These are phyloP conservation scores for Chironomus tentans DNA, from an alignment of 2,888 invertebrate species.

Conservation along the genomic window DNA sequence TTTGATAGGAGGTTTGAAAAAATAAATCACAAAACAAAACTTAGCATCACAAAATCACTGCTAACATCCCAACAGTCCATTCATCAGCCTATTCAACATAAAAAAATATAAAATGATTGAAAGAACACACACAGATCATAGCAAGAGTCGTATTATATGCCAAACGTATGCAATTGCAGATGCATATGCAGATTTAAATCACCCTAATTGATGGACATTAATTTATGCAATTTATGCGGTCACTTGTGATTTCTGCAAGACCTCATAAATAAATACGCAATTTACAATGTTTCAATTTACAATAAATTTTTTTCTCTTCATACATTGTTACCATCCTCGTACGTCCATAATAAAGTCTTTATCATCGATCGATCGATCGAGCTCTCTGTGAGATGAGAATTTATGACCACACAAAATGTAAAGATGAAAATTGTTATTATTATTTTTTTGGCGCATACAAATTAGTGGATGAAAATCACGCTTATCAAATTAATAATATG, in stretches of 20 bases:
- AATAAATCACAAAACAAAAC: too few relatives aligned
- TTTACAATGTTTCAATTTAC: background rate
- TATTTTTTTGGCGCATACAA: background rate
- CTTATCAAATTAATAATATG: slow-evolving; percentile 13
- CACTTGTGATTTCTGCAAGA: background rate
- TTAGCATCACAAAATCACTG: too few relatives aligned
- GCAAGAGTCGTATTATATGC: background rate
- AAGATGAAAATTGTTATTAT: background rate
- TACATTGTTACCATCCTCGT: background rate
- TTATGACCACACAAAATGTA: background rate
- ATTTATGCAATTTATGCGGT: slow-evolving; percentile 1
- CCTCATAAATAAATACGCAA: background rate
- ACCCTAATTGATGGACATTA: slow-evolving; percentile 11
- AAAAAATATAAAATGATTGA: background rate
- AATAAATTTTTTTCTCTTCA: background rate
- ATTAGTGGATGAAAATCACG: slow-evolving; percentile 1
- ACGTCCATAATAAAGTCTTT: too few relatives aligned
- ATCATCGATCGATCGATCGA: too few relatives aligned
- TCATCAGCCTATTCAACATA: background rate
- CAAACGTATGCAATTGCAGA: background rate
- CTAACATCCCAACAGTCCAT: too few relatives aligned
- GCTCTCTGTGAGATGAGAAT: background rate
- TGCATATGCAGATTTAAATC: background rate
- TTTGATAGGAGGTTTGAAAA: too few relatives aligned
- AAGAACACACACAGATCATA: slow-evolving; percentile 1